Evolutionary conservation across 2,113 vertebrate species (phyloP), one percentile per base, ranked within the genome.

Genomic region (Hemibagrus wyckioides): DNA sequence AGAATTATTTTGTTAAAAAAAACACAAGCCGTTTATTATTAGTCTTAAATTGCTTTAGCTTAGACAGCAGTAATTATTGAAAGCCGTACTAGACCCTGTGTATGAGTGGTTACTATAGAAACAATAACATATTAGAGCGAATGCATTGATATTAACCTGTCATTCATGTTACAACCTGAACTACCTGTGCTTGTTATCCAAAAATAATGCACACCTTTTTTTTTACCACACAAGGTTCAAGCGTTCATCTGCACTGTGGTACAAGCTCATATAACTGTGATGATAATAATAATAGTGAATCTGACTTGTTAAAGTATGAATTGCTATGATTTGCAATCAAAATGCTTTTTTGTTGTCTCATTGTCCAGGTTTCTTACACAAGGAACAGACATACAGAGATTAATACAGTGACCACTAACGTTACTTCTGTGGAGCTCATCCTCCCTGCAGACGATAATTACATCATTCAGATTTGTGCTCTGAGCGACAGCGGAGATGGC

Each of bases 401-500:
- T 76, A 95, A 94, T 10, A 95, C 94, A 1, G 92, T 99, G 90
- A 95, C 86, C 85, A 97, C 97, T 0, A 94, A 93, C 82, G 94
- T 91, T 54, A 96, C 97, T 0, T 95, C 95, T 0, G 97, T 96
- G 0, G 97, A 98, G 91, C 95, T 99, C 73, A 83, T 93, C 84
- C 97, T 99, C n/a, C 94, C 94, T 1, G 90, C 93, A 0, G 92
- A 96, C 0, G 96, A 97, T 3, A 97, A 99, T 86, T 99, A 97
- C 90, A 83, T 97, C 11, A 96, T 99, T 86, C 96, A 96, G 91
- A 95, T 99, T 21, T 95, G 94, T 88, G 96, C 97, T 0, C 93
- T 96, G 19, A 97, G 95, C 0, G 97, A 96, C 4, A 97, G 97
- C 0, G 98, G 98, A 8, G 96, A 98, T 1, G 97, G 98, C 30